These are phyloP conservation scores for Pristionchus fissidentatus DNA, from an alignment of 2,888 invertebrate species.

Conservation along the genomic window DNA sequence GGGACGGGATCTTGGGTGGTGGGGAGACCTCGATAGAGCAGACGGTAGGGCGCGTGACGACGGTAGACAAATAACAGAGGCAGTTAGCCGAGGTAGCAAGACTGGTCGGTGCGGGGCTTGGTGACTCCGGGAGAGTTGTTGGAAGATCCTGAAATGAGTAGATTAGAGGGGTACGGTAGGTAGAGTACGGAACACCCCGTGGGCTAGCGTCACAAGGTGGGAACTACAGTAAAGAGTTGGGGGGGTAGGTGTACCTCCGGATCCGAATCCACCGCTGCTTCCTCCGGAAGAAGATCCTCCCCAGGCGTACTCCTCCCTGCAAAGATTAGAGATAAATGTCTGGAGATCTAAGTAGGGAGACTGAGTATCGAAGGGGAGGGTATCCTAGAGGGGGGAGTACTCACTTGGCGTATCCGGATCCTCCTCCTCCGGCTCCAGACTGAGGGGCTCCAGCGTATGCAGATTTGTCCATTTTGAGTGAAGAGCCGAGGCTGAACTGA, in stretches of 20 bases:
- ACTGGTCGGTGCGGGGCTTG: slow-evolving; percentile 38
- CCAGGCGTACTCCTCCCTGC: slow-evolving; percentile 38
- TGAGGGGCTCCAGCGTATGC: slow-evolving; percentile 27
- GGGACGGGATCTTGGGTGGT: no score
- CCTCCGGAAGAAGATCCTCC: neutral
- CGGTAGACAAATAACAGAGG: no score
- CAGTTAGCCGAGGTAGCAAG: slow-evolving; percentile 30
- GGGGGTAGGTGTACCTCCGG: neutral
- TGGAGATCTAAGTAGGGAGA: no score
- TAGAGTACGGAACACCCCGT: neutral
- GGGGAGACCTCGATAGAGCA: slow-evolving; percentile 28
- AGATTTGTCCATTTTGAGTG: slow-evolving; percentile 15
- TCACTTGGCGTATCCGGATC: slow-evolving; percentile 14
- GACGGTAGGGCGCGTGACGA: slow-evolving; percentile 14
- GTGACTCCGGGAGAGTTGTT: neutral
- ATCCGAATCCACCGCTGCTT: slow-evolving; percentile 3
- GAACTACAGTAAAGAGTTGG: neutral
- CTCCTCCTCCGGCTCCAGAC: slow-evolving; percentile 17
- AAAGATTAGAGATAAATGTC: slow-evolving; percentile 3
- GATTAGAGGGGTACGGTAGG: neutral
- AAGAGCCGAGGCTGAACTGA: slow-evolving; percentile 30
- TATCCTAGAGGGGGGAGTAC: neutral
- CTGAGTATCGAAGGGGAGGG: neutral
- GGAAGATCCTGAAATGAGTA: neutral
- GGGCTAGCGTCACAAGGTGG: neutral